phyloP scores from a whole-genome alignment of 2,113 vertebrate genomes.

The Salvelinus sp. region DNA sequence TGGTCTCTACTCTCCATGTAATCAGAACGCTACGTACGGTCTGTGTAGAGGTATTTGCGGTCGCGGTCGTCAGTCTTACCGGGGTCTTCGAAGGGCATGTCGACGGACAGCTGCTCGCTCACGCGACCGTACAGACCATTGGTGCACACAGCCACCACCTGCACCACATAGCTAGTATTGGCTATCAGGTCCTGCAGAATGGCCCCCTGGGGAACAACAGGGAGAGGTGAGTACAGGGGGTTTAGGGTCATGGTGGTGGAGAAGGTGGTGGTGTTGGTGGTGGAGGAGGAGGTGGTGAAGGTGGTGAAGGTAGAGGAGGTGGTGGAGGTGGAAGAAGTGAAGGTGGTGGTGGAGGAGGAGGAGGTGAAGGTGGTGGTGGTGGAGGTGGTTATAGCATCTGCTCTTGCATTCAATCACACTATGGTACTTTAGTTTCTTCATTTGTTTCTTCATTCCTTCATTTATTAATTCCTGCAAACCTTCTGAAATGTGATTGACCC shows the following conservation, averaged over 20 bases:
- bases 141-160: slow-evolving; percentile 91
- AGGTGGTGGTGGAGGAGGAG: too few species aligned
- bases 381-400: too few species aligned
- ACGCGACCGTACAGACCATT: slow-evolving; percentile 87
- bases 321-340: too few species aligned
- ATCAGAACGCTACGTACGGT: slow-evolving; percentile 3
- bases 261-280: not conserved
- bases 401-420: too few species aligned
- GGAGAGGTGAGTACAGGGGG: not conserved
- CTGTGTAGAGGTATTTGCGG: slow-evolving; percentile 17
- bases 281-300: too few species aligned
- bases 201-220: slow-evolving; percentile 83
- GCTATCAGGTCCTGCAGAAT: slow-evolving; percentile 87
- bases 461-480: too few species aligned
- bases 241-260: not conserved
- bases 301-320: too few species aligned
- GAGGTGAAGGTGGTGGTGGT: too few species aligned
- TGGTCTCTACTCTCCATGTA: not conserved
- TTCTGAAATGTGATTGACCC: too few species aligned
- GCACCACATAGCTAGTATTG: slow-evolving; percentile 90
- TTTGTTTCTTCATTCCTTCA: too few species aligned
- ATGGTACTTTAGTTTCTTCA: too few species aligned
- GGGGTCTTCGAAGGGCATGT: slow-evolving; percentile 82
- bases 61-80: slow-evolving; percentile 80
- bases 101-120: slow-evolving; percentile 83